These are phyloP conservation scores for Cossypha niveicapilla DNA, from an alignment of 2,797 vertebrate species.

Conservation along the genomic window DNA sequence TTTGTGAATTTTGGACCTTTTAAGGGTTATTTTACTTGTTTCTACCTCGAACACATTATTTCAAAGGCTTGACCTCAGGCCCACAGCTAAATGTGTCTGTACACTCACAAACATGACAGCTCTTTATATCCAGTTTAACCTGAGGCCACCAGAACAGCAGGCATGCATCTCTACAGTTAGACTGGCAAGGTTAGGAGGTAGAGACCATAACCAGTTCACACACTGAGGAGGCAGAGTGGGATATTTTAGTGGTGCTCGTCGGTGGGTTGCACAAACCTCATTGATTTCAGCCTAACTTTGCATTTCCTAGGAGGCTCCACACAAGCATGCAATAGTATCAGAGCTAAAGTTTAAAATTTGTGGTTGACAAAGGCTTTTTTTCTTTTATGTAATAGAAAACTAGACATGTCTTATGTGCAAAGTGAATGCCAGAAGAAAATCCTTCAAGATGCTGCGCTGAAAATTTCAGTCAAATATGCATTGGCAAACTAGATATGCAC, in stretches of 20 bases:
- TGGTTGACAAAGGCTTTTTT: not conserved
- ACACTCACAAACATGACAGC: not conserved
- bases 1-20: not conserved
- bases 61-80: not conserved
- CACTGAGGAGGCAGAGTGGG: not conserved
- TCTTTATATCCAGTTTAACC: not conserved
- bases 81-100: fast-evolving
- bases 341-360: not conserved
- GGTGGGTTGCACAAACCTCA: not conserved
- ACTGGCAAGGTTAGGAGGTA: not conserved
- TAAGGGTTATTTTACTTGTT: not conserved
- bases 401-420: not conserved
- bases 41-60: not conserved
- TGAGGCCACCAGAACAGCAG: not conserved
- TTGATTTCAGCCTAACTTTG: not conserved
- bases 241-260: fast-evolving
- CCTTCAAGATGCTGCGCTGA: not conserved
- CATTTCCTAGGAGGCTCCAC: not conserved
- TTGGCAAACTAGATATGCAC: not conserved
- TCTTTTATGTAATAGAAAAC: not conserved
- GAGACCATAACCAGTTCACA: not conserved
- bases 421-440: not conserved
- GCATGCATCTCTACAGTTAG: not conserved
- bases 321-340: not conserved
- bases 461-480: not conserved